Conservation (phyloP, 1,140 invertebrate species). For the Pogonus chalceus region DNA sequence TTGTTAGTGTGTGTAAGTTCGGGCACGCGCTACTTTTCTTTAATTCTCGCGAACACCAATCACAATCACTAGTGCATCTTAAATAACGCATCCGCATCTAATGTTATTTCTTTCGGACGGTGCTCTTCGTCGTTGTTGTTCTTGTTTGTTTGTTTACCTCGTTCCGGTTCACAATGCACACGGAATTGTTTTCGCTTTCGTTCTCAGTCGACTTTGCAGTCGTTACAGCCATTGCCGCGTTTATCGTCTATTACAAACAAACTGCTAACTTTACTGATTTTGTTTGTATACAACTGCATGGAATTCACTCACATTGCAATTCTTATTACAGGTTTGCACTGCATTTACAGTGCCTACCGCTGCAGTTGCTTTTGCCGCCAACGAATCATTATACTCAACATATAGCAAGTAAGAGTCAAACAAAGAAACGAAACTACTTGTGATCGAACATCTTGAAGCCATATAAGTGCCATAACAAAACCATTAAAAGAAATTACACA, state of each 20-base stretch:
- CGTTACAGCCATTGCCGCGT: no score
- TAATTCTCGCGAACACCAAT: no score
- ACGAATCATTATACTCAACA: background rate
- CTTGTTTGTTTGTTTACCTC: background rate
- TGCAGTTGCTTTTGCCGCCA: no score
- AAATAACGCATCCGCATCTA: no score
- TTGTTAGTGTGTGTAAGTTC: no score
- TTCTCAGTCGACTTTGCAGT: background rate
- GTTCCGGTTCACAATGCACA: background rate
- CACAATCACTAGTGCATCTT: no score
- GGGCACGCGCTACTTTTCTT: no score
- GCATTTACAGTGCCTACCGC: background rate
- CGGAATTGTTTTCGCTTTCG: background rate
- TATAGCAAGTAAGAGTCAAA: background rate
- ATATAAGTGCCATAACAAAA: slow-evolving; percentile 30
- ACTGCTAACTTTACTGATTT: no score
- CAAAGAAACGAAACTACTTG: background rate
- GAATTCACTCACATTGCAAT: background rate
- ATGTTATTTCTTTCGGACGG: no score
- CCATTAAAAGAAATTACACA: slow-evolving; percentile 12
- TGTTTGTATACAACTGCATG: background rate
- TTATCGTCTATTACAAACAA: no score
- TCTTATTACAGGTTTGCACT: background rate
- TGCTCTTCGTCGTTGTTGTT: no score
- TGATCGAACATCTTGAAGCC: slow-evolving; percentile 17